Evolutionary conservation across 2,888 invertebrate genomes (phyloP).

Genomic region (Xanthia togata): DNA sequence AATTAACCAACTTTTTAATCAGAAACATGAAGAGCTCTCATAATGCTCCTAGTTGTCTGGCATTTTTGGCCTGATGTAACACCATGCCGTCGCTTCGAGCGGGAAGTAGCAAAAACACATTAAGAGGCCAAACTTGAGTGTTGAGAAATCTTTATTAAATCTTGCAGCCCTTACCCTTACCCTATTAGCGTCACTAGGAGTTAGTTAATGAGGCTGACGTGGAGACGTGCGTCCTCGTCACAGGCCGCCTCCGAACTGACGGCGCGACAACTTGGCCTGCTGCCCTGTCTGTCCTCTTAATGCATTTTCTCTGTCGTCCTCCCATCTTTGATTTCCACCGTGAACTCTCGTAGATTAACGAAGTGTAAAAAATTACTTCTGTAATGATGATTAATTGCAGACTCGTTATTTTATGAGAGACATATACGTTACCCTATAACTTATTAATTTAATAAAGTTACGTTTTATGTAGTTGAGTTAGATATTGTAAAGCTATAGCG

Average conservation of each 20-base stretch:
- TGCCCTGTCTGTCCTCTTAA: conserved; percentile 28
- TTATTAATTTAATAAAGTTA: conserved; percentile 37
- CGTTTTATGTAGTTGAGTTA: background rate
- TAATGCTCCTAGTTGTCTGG: conserved; percentile 16
- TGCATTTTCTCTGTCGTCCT: conserved; percentile 43
- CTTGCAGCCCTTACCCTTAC: conserved; percentile 60
- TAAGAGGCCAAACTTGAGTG: conserved; percentile 46
- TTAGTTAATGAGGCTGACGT: conserved; percentile 48
- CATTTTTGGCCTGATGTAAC: background rate
- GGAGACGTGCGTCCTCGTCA: conserved; percentile 19
- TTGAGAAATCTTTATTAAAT: conserved; percentile 61
- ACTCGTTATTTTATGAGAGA: conserved; percentile 38
- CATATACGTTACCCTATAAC: conserved; percentile 10
- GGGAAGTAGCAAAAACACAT: conserved; percentile 58
- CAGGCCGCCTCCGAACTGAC: background rate
- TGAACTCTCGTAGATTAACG: conserved; percentile 39
- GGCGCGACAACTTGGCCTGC: background rate
- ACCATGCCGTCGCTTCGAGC: conserved; percentile 39
- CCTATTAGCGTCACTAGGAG: conserved; percentile 51
- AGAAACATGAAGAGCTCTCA: conserved; percentile 30
- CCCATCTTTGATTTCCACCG: conserved; percentile 3
- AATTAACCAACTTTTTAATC: conserved; percentile 36
- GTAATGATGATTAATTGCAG: conserved; percentile 61
- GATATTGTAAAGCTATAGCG: background rate
- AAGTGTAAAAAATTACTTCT: conserved; percentile 48